Conservation (phyloP, 2,113 vertebrate genomes). For the Dromaius novaehollandiae region DNA sequence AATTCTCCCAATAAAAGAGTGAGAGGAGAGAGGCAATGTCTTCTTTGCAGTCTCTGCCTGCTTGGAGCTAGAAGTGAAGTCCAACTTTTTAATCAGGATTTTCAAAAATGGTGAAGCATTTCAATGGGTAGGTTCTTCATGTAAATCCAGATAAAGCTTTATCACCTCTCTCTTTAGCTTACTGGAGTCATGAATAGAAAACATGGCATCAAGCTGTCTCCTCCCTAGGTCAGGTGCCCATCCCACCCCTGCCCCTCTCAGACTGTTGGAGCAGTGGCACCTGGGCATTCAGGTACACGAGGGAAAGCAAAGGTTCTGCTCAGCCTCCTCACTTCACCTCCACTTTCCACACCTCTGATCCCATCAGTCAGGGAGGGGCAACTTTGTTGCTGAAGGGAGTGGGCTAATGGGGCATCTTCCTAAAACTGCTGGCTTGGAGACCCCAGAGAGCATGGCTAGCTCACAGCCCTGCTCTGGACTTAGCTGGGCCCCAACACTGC, state of each 20-base stretch:
- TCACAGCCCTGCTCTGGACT: no score
- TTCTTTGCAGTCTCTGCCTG: slow-evolving; percentile 31
- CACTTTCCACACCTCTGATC: background rate
- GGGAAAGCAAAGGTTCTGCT: background rate
- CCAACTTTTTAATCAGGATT: slow-evolving; percentile 49
- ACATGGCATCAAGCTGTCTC: background rate
- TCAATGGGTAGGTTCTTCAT: background rate
- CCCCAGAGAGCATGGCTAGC: no score
- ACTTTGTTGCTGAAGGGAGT: no score
- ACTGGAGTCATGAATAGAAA: rapidly evolving
- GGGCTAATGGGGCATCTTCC: no score
- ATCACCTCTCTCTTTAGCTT: background rate
- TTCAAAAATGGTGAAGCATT: background rate
- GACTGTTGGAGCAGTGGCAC: background rate
- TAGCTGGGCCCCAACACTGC: no score
- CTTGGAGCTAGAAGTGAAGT: slow-evolving; percentile 46
- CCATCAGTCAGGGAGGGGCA: no score
- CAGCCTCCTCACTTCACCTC: background rate
- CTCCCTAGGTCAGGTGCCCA: background rate
- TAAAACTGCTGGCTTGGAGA: no score
- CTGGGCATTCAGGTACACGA: background rate
- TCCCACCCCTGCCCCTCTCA: background rate
- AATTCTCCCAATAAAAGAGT: slow-evolving; percentile 39
- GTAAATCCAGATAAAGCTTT: slow-evolving; percentile 19
- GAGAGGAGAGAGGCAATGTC: background rate